Evolutionary conservation across 1,140 invertebrate genomes (phyloP), one percentile per base, ranked within the genome.

Genomic region (Papilio xuthus): DNA sequence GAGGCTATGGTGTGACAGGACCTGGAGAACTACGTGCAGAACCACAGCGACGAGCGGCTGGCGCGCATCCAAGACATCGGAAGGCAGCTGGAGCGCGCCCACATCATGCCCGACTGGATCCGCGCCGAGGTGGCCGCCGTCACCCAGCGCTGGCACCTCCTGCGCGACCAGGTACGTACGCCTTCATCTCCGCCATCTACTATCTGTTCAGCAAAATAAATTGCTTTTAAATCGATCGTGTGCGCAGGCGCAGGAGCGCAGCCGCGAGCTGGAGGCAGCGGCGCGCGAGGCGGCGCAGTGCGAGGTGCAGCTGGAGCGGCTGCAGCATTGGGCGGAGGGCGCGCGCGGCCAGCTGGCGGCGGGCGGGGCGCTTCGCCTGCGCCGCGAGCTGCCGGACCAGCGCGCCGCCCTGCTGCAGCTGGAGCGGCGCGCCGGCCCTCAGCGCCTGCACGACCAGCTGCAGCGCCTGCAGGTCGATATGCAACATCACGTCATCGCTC

Each of bases 21-120:
- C 92, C 93, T 98, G 82, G 98, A 99, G 90, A 97, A 97, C 89
- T 97, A 97, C 88, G 93, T 98, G 76, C 95, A 96, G 81, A 96
- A 97, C 86, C 97, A 97, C 89, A 96, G 97, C 56, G 95, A 96
- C 81, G 95, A 96, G 77, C 95, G 97, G 78, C 94, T 97, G 81
- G 95, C 95, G 28, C 96, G 96, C 83, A 96, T 98, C 81, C 96
- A 97, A 88, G 96, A 96, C 88, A 95, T 98, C 82, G 97, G 96
- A 28, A 95, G 96, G 69, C 95, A 96, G 85, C 93, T 98, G 60
- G 95, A 96, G 44, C 95, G 96, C 81, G 96, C 96, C 82, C 95
- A 96, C 88, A 96, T 98, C 67, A 97, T 98, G 96, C 95, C 95
- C 18, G 94, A 95, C 78, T 94, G 95, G 67, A 96, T 98, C 80